These are phyloP conservation scores for Chrysotoxum bicinctum DNA, from an alignment of 2,888 invertebrate species.

Conservation along the genomic window DNA sequence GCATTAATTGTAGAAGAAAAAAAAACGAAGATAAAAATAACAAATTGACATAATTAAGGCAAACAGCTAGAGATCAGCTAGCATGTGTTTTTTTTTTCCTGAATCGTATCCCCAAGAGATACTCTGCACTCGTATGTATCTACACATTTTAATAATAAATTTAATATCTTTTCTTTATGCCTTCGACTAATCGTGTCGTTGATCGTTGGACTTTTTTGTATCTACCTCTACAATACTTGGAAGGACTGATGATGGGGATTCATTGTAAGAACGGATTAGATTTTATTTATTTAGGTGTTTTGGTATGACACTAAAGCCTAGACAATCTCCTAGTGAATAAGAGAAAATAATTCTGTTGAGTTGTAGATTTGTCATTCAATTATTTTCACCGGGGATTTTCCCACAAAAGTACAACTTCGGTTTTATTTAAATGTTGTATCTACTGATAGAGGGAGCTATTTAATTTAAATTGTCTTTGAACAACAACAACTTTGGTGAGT, in stretches of 20 bases:
- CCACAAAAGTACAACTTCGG: too few species aligned
- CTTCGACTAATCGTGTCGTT: background rate
- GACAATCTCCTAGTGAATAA: too few species aligned
- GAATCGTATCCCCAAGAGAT: conserved; percentile 5
- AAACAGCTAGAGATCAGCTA: conserved; percentile 59
- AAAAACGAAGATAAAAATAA: conserved; percentile 51
- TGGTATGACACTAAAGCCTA: background rate
- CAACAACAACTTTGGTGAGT: too few species aligned
- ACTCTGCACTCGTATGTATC: conserved; percentile 32
- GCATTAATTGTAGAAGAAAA: conserved; percentile 47
- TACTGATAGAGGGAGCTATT: too few species aligned
- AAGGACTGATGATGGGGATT: background rate
- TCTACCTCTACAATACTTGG: background rate
- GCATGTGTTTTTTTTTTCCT: conserved; percentile 24
- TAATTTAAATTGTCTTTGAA: too few species aligned
- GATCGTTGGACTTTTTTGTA: background rate
- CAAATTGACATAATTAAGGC: conserved; percentile 68
- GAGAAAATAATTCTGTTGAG: too few species aligned
- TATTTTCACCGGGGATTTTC: too few species aligned
- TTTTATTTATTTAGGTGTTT: background rate
- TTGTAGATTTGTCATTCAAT: too few species aligned
- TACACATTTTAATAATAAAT: conserved; percentile 47
- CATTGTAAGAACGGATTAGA: background rate
- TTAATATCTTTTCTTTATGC: conserved; percentile 24
- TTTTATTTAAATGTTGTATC: too few species aligned